A percentile compares a stretch with the other conserved stretches of the same genome.
phyloP scores from a whole-genome alignment of 1,140 invertebrate species.

The Orius laevigatus region DNA sequence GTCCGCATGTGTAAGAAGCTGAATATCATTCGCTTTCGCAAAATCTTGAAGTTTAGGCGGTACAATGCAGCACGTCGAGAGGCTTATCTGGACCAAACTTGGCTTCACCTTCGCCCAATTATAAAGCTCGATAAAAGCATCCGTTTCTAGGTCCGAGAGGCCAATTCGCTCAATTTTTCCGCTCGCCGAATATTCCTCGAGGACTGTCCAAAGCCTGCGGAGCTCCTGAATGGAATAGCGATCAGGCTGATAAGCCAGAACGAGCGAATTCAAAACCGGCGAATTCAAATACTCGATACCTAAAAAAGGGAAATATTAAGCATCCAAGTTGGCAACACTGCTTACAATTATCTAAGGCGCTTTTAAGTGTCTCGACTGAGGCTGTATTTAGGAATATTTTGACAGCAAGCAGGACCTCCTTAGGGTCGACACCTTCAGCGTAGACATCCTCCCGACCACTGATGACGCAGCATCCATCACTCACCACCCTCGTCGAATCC shows the following conservation, averaged over 20 bases:
- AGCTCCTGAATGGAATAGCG: slow-evolving; percentile 36
- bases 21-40: slow-evolving; percentile 78
- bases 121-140: slow-evolving; percentile 57
- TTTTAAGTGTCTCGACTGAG: slow-evolving; percentile 27
- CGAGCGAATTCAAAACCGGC: not conserved
- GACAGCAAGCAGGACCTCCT: slow-evolving; percentile 38
- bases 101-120: slow-evolving; percentile 72
- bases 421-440: slow-evolving; percentile 27
- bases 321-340: too few relatives aligned
- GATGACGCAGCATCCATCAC: not conserved
- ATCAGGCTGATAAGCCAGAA: slow-evolving; percentile 28
- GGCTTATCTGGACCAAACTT: slow-evolving; percentile 85
- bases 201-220: slow-evolving; percentile 49
- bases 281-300: not conserved
- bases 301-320: too few relatives aligned
- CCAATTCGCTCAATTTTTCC: slow-evolving; percentile 59
- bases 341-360: slow-evolving; percentile 34
- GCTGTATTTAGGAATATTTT: slow-evolving; percentile 37
- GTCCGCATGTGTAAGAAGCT: slow-evolving; percentile 89
- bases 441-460: slow-evolving; percentile 7
- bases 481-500: too few relatives aligned
- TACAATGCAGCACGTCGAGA: slow-evolving; percentile 89
- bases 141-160: slow-evolving; percentile 74
- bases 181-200: slow-evolving; percentile 50
- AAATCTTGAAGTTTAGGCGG: slow-evolving; percentile 76